phyloP scores from a whole-genome alignment of 2,113 vertebrate species.

The Bambusicola thoracicus region DNA sequence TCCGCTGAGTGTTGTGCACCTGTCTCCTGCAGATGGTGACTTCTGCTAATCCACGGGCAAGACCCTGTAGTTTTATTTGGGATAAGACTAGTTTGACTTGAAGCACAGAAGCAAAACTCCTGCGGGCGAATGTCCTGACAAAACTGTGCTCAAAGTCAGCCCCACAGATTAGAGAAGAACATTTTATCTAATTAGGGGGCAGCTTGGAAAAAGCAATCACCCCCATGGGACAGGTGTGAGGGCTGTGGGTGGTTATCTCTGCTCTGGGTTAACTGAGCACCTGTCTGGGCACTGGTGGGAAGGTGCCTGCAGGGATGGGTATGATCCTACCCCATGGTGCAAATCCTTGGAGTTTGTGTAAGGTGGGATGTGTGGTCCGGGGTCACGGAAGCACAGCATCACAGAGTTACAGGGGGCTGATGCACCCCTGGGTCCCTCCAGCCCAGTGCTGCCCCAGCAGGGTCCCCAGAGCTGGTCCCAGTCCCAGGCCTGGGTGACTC shows the following conservation, averaged over 20 bases:
- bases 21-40: background rate
- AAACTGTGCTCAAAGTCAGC: background rate
- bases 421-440: background rate
- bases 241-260: background rate
- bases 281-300: background rate
- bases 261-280: background rate
- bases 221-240: background rate
- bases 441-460: background rate
- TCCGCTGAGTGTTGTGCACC: background rate
- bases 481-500: background rate
- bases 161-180: background rate
- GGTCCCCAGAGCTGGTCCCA: background rate
- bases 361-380: rapidly evolving
- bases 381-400: background rate
- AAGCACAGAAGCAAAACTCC: background rate
- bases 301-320: background rate
- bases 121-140: background rate
- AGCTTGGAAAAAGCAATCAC: background rate
- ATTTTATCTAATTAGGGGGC: background rate
- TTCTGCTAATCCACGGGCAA: background rate
- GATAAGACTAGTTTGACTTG: background rate
- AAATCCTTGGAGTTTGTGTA: background rate
- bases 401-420: background rate
- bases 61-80: background rate
- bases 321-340: background rate